Evolutionary conservation across 2,113 vertebrate genomes (phyloP), one percentile per base, ranked within the genome.

Genomic region (Eclectus roratus): DNA sequence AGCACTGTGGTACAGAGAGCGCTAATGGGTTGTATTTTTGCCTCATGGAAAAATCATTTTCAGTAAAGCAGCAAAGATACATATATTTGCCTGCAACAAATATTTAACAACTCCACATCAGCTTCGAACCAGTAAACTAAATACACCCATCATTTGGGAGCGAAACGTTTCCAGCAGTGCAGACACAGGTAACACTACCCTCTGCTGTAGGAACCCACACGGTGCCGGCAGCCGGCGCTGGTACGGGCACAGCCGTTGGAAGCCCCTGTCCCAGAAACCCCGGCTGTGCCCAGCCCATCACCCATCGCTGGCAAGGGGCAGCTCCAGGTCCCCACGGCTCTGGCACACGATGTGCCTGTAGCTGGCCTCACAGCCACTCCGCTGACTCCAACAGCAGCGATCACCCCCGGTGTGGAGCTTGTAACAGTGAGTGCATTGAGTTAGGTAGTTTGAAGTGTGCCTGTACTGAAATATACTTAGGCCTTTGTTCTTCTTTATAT

Each of bases 321-420:
- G 7, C 49, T 33, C 29, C 0, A 1, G n/a, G 28, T 29, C 25
- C 43, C 23, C 17, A 6, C 0, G 1, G 13, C 56, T 63, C 55
- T 37, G 60, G 64, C 23, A 29, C 11, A 35, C 1, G 0, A 6
- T 5, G 18, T 29, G 41, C 19, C 65, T n/a, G 9, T 24, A 16
- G 5, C 21, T 0, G 1, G 31, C 47, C 37, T 33, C 1, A 0
- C 50, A 43, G 58, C 39, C 4, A 0, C 52, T 7, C 11, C 0
- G 14, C 35, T 21, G 20, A 16, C 55, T 49, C 37, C 19, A 14
- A 3, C 17, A 50, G 41, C 21, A 6, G 55, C 7, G 17, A 17
- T 17, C 1, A 2, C 13, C 41, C 56, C 33, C 31, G 3, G 17
- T 6, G 44, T 31, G n/a, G 15, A 11, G n/a, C 33, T 63, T 11